A percentile compares a stretch with the other conserved stretches of the same genome.
Evolutionary conservation across 2,888 invertebrate genomes (phyloP).

Genomic region (Oligia fasciuncula): DNA sequence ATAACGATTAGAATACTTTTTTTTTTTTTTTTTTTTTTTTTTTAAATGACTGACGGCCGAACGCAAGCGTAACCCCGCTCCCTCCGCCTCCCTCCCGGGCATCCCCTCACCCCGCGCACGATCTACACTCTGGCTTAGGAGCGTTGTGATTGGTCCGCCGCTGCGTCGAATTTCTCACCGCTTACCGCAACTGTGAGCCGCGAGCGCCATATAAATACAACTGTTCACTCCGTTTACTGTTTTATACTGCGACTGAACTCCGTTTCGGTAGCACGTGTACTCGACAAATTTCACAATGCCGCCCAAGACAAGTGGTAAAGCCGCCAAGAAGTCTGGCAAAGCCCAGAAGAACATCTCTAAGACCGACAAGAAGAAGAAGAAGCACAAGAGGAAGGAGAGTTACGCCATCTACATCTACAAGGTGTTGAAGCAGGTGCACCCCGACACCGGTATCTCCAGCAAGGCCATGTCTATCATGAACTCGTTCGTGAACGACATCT

Average conservation of each 20-base stretch:
- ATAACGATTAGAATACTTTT: too few species aligned
- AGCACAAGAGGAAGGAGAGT: constrained; percentile 89
- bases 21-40: too few species aligned
- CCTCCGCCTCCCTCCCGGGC: too few species aligned
- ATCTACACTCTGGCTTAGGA: too few species aligned
- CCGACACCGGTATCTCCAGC: constrained; percentile 87
- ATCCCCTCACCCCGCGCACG: too few species aligned
- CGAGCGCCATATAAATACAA: too few species aligned
- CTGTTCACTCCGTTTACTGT: too few species aligned
- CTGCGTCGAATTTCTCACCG: too few species aligned
- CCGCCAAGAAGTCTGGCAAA: constrained; percentile 89
- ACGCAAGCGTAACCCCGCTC: too few species aligned
- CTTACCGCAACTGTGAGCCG: too few species aligned
- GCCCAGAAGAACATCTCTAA: constrained; percentile 90
- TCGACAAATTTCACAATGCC: constrained; percentile 65
- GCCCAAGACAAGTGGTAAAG: constrained; percentile 80
- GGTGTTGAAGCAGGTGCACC: constrained; percentile 92
- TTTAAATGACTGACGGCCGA: too few species aligned
- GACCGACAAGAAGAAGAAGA: constrained; percentile 90
- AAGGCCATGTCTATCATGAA: constrained; percentile 93
- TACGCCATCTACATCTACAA: constrained; percentile 91
- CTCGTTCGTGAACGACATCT: constrained; percentile 93
- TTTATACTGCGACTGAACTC: constrained; percentile 22
- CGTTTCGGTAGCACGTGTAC: constrained; percentile 15
- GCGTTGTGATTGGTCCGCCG: too few species aligned